Evolutionary conservation across 2,888 invertebrate species (phyloP).

Genomic region (Notocelia uddmanniana): DNA sequence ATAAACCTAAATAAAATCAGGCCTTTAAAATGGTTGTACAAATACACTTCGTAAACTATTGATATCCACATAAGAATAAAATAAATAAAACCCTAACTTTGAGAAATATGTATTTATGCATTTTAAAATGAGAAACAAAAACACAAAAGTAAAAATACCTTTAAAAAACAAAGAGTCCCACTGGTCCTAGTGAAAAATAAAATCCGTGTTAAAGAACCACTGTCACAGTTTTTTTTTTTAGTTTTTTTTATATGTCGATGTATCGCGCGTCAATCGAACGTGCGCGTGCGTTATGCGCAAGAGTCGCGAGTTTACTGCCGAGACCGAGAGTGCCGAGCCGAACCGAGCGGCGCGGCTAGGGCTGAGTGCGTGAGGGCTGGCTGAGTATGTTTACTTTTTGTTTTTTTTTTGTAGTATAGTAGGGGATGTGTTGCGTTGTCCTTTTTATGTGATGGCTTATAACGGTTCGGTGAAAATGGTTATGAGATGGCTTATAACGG

Average conservation of each 20-base stretch:
- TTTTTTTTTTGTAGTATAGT: not conserved
- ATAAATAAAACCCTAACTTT: not conserved
- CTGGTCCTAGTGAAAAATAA: conserved; percentile 66
- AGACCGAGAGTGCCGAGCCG: too few species aligned
- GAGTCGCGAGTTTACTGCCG: conserved; percentile 64
- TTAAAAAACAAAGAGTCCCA: conserved; percentile 62
- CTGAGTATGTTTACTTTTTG: not conserved
- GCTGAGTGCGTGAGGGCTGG: conserved; percentile 36
- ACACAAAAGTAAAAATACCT: conserved; percentile 56
- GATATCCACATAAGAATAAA: not conserved
- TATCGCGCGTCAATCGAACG: conserved; percentile 58
- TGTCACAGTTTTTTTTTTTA: conserved; percentile 50
- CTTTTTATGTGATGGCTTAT: not conserved
- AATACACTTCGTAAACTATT: not conserved
- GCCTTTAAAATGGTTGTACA: too few species aligned
- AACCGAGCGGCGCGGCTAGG: conserved; percentile 48
- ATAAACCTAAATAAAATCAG: too few species aligned
- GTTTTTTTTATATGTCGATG: conserved; percentile 39
- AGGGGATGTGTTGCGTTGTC: not conserved
- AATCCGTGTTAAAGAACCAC: conserved; percentile 69
- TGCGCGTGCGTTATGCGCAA: conserved; percentile 52
- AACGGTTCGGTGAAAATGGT: not conserved
- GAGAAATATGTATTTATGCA: not conserved
- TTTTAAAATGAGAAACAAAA: not conserved
- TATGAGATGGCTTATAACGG: not conserved